phyloP scores from a whole-genome alignment of 2,888 invertebrate species.

The Tenodera sinensis region DNA sequence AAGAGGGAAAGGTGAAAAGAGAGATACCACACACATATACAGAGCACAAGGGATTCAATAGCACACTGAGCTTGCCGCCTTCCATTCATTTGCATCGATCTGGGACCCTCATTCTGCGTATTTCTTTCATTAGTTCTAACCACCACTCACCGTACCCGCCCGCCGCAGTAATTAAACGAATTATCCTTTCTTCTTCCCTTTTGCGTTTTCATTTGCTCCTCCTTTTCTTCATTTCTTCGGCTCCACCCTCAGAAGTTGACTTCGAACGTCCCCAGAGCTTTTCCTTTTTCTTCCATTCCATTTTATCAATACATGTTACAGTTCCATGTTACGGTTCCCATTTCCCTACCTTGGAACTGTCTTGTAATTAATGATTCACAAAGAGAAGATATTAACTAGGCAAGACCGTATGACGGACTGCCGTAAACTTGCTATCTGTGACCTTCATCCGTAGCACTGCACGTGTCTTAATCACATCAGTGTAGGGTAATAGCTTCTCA shows the following conservation, averaged over 20 bases:
- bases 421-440: neutral
- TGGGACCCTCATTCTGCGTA: neutral
- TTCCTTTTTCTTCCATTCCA: neutral
- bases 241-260: neutral
- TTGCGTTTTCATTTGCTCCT: neutral
- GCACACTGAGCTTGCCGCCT: neutral
- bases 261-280: neutral
- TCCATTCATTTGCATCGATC: neutral
- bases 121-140: neutral
- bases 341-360: neutral
- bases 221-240: neutral
- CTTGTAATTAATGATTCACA: neutral
- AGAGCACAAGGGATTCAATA: neutral
- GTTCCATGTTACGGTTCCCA: neutral
- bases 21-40: neutral
- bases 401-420: neutral
- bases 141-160: neutral
- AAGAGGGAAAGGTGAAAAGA: neutral
- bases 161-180: neutral
- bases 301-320: neutral
- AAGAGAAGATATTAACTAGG: neutral
- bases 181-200: neutral
- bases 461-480: neutral
- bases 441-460: neutral
- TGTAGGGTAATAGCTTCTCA: neutral